phyloP scores from a whole-genome alignment of 2,797 vertebrate genomes.

The Dendrocincla tyrannina region DNA sequence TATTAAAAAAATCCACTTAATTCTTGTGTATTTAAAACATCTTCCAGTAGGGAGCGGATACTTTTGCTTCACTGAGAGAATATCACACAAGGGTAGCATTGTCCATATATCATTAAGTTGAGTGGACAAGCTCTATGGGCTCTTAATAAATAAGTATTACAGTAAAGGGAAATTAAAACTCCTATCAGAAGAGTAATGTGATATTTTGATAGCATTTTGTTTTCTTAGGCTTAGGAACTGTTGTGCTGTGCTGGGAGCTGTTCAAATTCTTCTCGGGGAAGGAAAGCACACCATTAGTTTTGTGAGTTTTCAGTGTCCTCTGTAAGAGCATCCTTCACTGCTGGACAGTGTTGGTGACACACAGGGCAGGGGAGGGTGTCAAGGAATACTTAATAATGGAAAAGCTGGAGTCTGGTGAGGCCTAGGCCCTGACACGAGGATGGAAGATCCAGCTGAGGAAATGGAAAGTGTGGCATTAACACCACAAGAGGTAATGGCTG shows the following conservation, averaged over 20 bases:
- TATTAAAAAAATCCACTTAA: not conserved
- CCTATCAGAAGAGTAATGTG: not conserved
- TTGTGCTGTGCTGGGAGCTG: not conserved
- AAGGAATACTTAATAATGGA: not conserved
- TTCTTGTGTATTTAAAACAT: not conserved
- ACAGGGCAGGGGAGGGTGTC: not conserved
- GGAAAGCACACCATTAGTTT: not conserved
- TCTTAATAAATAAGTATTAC: not conserved
- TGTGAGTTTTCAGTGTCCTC: not conserved
- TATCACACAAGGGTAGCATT: not conserved
- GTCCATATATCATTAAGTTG: not conserved
- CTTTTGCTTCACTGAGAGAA: not conserved
- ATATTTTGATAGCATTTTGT: not conserved
- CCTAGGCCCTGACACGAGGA: not conserved
- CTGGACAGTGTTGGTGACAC: not conserved
- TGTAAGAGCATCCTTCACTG: not conserved
- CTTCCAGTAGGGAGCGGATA: not conserved
- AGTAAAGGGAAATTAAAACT: not conserved
- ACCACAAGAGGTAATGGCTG: not conserved
- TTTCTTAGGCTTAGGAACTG: not conserved
- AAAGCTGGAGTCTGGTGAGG: not conserved
- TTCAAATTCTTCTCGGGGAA: not conserved
- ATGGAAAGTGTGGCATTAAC: not conserved
- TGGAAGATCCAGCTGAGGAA: not conserved
- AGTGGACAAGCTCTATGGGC: not conserved